These are phyloP conservation scores for Microctonus hyperodae DNA, from an alignment of 2,888 invertebrate species.

Conservation along the genomic window DNA sequence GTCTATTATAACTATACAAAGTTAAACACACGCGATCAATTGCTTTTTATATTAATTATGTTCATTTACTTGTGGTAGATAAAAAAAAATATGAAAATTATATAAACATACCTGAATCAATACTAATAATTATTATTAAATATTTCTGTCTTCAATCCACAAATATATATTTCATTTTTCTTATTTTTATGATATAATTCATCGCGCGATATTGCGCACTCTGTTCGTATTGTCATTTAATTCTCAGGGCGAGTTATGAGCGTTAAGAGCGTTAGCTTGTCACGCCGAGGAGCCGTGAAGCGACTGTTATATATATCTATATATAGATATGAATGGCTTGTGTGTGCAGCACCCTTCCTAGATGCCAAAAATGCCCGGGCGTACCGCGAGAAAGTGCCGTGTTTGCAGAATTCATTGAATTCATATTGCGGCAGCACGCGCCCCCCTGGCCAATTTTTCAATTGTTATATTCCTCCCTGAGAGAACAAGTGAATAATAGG, in stretches of 20 bases:
- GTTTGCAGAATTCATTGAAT: slow-evolving; percentile 47
- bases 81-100: too few relatives aligned
- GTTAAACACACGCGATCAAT: slow-evolving; percentile 6
- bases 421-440: slow-evolving; percentile 39
- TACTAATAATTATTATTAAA: too few relatives aligned
- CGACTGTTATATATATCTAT: not conserved
- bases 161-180: slow-evolving; percentile 7
- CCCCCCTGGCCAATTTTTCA: slow-evolving; percentile 38
- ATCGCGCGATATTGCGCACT: too few relatives aligned
- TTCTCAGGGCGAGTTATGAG: slow-evolving; percentile 34
- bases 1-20: not conserved
- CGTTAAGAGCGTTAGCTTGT: slow-evolving; percentile 44
- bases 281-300: slow-evolving; percentile 37
- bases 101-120: too few relatives aligned
- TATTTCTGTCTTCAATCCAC: too few relatives aligned
- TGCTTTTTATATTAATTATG: slow-evolving; percentile 2
- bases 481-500: slow-evolving; percentile 44
- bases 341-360: slow-evolving; percentile 8
- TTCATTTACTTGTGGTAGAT: too few relatives aligned
- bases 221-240: slow-evolving; percentile 41
- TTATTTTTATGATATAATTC: too few relatives aligned
- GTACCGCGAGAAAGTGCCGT: slow-evolving; percentile 40
- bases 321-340: too few relatives aligned
- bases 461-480: slow-evolving; percentile 39
- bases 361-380: slow-evolving; percentile 8